phyloP scores from a whole-genome alignment of 2,888 invertebrate species.

The Beris chalybata region DNA sequence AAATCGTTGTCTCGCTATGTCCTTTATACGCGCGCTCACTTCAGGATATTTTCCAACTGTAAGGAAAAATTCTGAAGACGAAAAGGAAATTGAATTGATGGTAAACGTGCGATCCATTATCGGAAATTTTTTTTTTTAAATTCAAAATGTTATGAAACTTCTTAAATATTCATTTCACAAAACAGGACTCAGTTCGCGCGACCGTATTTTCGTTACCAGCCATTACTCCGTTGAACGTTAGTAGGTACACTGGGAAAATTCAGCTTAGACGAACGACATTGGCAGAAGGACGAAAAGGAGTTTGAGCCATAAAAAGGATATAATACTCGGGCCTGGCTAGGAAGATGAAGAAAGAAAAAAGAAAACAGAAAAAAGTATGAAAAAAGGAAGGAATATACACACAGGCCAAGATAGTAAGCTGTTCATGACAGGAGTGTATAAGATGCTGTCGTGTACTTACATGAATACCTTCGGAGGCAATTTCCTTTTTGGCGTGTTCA shows the following conservation, averaged over 20 bases:
- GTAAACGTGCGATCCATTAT: conserved; percentile 30
- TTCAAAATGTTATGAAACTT: conserved; percentile 29
- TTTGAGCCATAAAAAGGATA: conserved; percentile 4
- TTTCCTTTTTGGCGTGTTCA: conserved; percentile 28
- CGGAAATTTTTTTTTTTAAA: conserved; percentile 9
- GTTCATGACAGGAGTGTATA: conserved; percentile 32
- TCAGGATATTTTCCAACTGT: too few species aligned
- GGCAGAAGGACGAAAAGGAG: background rate
- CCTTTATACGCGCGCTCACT: too few species aligned
- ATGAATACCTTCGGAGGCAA: conserved; percentile 28
- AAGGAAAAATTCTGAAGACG: too few species aligned
- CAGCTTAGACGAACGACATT: background rate
- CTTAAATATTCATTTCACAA: conserved; percentile 33
- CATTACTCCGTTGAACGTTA: conserved; percentile 10
- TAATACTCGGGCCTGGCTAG: background rate
- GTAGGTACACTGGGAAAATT: background rate
- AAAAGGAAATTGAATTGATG: conserved; percentile 30
- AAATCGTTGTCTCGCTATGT: too few species aligned
- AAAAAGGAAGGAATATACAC: conserved; percentile 6
- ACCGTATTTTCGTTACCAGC: conserved; percentile 24
- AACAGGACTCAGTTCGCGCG: conserved; percentile 24
- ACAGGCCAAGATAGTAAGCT: conserved; percentile 23
- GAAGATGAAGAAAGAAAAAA: background rate
- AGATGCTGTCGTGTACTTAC: conserved; percentile 27
- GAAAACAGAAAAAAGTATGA: conserved; percentile 3